Evolutionary conservation across 2,113 vertebrate species (phyloP).

Genomic region (Callipepla californica): DNA sequence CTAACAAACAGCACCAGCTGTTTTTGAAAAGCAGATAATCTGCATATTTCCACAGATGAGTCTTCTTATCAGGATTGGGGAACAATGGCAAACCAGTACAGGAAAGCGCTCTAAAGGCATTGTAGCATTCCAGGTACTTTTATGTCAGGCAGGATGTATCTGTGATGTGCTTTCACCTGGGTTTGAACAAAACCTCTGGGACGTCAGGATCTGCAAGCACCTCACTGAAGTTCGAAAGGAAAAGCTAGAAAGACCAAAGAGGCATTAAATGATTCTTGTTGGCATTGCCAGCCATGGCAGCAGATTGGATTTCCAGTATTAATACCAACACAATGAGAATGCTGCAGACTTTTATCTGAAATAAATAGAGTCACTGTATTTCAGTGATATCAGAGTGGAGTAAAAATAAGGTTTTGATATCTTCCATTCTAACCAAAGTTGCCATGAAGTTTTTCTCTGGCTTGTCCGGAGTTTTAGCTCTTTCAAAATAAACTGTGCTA

Average conservation of each 20-base stretch:
- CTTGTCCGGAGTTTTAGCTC: neutral
- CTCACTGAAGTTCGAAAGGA: neutral
- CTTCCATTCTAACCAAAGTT: neutral
- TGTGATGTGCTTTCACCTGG: constrained; percentile 1
- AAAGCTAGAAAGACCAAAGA: neutral
- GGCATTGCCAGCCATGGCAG: neutral
- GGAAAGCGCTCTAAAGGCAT: rapidly evolving
- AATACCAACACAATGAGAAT: constrained; percentile 37
- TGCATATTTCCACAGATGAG: rapidly evolving
- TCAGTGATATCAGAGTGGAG: neutral
- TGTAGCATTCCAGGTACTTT: neutral
- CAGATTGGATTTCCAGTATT: constrained; percentile 27
- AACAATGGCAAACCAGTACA: neutral
- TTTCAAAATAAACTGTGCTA: neutral
- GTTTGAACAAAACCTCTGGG: neutral
- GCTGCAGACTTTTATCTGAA: constrained; percentile 29
- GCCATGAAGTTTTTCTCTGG: neutral
- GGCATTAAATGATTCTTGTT: neutral
- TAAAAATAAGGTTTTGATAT: neutral
- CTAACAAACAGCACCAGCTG: neutral
- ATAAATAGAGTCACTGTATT: neutral
- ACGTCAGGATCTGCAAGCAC: neutral
- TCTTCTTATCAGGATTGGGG: neutral
- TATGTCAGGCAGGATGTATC: neutral
- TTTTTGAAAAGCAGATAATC: neutral